Conservation (phyloP, 2,797 vertebrate genomes). For the Ibycter americanus region DNA sequence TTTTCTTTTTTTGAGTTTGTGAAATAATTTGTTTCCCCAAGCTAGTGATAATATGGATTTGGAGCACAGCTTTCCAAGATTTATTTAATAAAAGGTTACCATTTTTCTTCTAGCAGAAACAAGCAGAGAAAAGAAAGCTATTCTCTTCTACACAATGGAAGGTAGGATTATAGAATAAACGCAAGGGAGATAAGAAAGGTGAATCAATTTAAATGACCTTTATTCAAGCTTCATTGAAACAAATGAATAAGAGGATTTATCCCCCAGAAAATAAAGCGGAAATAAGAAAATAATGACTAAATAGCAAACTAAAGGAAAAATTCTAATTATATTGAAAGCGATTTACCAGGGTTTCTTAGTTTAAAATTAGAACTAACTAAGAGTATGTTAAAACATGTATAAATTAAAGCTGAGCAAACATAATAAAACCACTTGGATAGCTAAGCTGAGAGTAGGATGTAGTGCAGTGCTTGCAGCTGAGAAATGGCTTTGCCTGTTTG, state of each 20-base stretch:
- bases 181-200: conserved; percentile 62
- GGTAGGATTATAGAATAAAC: conserved; percentile 66
- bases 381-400: conserved; percentile 25
- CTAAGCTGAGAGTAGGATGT: neutral
- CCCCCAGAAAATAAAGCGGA: conserved; percentile 47
- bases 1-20: conserved; percentile 12
- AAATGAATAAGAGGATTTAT: conserved; percentile 74
- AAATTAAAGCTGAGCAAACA: conserved; percentile 54
- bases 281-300: conserved; percentile 60
- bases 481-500: conserved; percentile 18
- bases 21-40: conserved; percentile 36
- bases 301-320: conserved; percentile 53
- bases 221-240: conserved; percentile 69
- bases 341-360: conserved; percentile 44
- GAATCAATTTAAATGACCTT: conserved; percentile 74
- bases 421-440: conserved; percentile 18
- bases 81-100: conserved; percentile 72
- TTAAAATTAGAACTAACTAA: conserved; percentile 54
- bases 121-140: conserved; percentile 38
- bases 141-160: conserved; percentile 57
- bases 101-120: conserved; percentile 61
- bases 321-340: conserved; percentile 38
- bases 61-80: conserved; percentile 34
- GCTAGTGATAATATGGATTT: conserved; percentile 55
- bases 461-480: conserved; percentile 31